phyloP scores from a whole-genome alignment of 2,888 invertebrate species.

The Erebia ligea region DNA sequence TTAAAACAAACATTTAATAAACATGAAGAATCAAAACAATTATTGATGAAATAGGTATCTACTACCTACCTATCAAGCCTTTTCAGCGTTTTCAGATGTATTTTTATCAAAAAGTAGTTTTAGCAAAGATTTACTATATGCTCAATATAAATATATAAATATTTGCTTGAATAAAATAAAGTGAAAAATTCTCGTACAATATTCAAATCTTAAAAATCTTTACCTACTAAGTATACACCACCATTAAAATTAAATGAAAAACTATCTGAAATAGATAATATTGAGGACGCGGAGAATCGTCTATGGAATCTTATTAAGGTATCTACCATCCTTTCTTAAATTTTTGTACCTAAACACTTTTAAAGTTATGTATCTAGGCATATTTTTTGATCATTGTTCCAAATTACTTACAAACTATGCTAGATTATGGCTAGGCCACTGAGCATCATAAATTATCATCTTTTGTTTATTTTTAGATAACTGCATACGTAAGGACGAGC shows the following conservation, averaged over 20 bases:
- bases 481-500: not conserved
- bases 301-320: not conserved
- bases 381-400: too few relatives aligned
- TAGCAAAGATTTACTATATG: too few relatives aligned
- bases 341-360: not conserved
- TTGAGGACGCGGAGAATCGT: too few relatives aligned
- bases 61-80: not conserved
- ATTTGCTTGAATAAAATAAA: too few relatives aligned
- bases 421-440: not conserved
- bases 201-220: too few relatives aligned
- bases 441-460: not conserved
- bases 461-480: conserved; percentile 8
- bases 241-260: too few relatives aligned
- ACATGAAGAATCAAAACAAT: not conserved
- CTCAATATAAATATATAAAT: too few relatives aligned
- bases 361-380: too few relatives aligned
- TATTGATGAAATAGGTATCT: not conserved
- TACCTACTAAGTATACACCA: too few relatives aligned
- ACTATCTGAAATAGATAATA: too few relatives aligned
- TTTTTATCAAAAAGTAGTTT: not conserved
- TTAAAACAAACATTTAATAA: not conserved
- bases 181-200: too few relatives aligned
- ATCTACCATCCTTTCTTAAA: not conserved
- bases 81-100: conserved; percentile 1
- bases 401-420: too few relatives aligned